phyloP scores from a whole-genome alignment of 1,140 invertebrate genomes.

The Apis mellifera region Amel_HAv3.1 CM009935.2:7038001-7038500 shows the following conservation, averaged over 20 bases:
- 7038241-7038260: no score
- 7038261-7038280: no score
- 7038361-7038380: background rate
- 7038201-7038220: background rate
- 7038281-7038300: fast-evolving
- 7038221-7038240: background rate
- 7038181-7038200: constrained; percentile 30
- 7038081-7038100: constrained; percentile 43
- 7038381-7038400: background rate
- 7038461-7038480: background rate
- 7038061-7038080: constrained; percentile 8
- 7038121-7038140: constrained; percentile 72
- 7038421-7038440: no score
- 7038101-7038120: constrained; percentile 56
- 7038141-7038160: constrained; percentile 63
- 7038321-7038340: background rate
- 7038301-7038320: no score
- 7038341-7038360: background rate
- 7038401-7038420: background rate
- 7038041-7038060: constrained; percentile 13
- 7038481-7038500: background rate
- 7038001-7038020: no score
- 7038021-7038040: no score
- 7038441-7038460: no score
- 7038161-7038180: constrained; percentile 62